A percentile compares a stretch with the other conserved stretches of the same genome.
These are phyloP conservation scores for Phocides pigmalion DNA, from an alignment of 1,140 invertebrate species.

Conservation along the genomic window DNA sequence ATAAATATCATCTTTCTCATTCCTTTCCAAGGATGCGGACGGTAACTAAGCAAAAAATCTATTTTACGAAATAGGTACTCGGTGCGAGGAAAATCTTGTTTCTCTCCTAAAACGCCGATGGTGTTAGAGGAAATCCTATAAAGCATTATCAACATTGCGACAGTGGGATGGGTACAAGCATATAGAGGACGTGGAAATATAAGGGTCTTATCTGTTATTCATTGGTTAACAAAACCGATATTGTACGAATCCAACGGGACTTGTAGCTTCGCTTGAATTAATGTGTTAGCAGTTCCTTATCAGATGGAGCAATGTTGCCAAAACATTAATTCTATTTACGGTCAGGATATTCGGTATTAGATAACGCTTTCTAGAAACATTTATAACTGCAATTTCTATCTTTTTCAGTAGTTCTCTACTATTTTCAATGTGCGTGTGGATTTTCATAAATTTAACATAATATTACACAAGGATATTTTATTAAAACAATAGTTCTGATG, in stretches of 20 bases:
- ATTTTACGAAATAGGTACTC: not conserved
- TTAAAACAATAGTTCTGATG: too few relatives aligned
- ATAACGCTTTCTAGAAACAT: not conserved
- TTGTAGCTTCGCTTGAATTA: constrained; percentile 31
- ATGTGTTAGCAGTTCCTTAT: constrained; percentile 33
- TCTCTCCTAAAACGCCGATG: not conserved
- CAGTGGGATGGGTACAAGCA: not conserved
- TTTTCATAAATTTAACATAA: too few relatives aligned
- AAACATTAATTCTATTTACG: constrained; percentile 21
- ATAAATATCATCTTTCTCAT: not conserved
- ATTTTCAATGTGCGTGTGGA: too few relatives aligned
- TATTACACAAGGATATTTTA: not conserved
- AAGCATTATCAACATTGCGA: constrained; percentile 8
- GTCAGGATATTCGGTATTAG: constrained; percentile 11
- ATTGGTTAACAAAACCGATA: constrained; percentile 29
- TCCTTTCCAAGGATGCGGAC: not conserved
- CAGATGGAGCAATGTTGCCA: constrained; percentile 19
- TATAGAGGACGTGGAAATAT: constrained; percentile 13
- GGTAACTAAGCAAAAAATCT: not conserved
- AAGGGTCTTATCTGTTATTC: constrained; percentile 23
- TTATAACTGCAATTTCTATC: not conserved
- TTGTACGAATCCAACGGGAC: constrained; percentile 26
- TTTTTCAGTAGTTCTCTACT: too few relatives aligned
- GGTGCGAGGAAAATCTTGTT: not conserved
- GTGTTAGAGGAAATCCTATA: not conserved